A percentile compares a stretch with the other conserved stretches of the same genome.
These are phyloP conservation scores for Hypocryptadius cinnamomeus DNA, from an alignment of 2,113 vertebrate genomes.

Conservation along the genomic window DNA sequence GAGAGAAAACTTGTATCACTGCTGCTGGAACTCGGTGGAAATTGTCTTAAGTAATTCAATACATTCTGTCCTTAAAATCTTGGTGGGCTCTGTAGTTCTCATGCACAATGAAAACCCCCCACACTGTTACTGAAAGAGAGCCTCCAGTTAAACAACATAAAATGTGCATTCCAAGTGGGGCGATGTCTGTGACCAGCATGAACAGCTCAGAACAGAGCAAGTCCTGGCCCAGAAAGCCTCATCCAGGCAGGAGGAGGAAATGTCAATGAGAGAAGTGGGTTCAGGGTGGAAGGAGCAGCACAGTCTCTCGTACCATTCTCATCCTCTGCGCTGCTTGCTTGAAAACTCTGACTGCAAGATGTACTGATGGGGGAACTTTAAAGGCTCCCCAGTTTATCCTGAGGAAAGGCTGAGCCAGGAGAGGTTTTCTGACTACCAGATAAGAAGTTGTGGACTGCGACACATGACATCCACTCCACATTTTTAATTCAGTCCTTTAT, in stretches of 20 bases:
- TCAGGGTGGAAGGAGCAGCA: neutral
- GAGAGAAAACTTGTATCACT: neutral
- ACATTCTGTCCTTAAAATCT: neutral
- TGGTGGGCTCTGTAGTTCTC: neutral
- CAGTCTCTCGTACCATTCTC: fast-evolving
- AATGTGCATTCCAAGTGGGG: neutral
- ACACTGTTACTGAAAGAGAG: neutral
- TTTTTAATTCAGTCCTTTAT: neutral
- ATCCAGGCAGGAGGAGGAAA: neutral
- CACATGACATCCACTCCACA: neutral
- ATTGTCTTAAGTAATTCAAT: neutral
- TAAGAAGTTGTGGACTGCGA: neutral
- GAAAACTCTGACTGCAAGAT: neutral
- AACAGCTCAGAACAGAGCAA: neutral
- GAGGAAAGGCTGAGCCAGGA: neutral
- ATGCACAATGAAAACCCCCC: no score
- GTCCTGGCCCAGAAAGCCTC: neutral
- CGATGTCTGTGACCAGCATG: neutral
- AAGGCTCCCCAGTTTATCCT: neutral
- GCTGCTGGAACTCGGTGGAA: neutral
- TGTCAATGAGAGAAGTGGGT: fast-evolving
- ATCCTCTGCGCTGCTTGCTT: neutral
- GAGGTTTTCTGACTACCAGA: neutral
- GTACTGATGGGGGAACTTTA: neutral
- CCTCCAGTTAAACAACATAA: neutral